Evolutionary conservation across 2,888 invertebrate genomes (phyloP).

Genomic region (Oscheius sp.): DNA sequence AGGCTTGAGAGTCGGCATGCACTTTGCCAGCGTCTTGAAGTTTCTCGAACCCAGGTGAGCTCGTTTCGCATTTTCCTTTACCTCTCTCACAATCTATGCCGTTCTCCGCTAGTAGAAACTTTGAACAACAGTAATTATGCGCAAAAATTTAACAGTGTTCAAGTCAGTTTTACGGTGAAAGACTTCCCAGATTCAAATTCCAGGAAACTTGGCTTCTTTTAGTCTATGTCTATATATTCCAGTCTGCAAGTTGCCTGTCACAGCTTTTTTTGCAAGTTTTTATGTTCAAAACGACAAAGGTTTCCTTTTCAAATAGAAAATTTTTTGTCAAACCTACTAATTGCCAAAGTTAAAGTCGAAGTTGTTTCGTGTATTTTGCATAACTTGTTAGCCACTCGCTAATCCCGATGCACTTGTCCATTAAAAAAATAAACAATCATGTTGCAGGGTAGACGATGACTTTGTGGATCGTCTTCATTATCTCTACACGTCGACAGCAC

Average conservation of each 20-base stretch:
- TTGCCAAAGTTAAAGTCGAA: too few species aligned
- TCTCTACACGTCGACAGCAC: slow-evolving; percentile 72
- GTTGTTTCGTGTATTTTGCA: background rate
- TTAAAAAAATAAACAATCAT: slow-evolving; percentile 13
- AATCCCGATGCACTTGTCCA: background rate
- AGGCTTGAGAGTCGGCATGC: slow-evolving; percentile 72
- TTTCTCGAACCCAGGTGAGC: slow-evolving; percentile 73
- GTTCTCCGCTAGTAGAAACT: background rate
- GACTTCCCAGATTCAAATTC: background rate
- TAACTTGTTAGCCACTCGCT: background rate
- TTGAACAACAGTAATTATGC: too few species aligned
- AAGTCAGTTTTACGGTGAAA: background rate
- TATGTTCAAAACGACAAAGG: too few species aligned
- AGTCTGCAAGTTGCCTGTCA: background rate
- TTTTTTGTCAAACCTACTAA: too few species aligned
- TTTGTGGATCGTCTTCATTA: slow-evolving; percentile 72
- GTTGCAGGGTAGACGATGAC: slow-evolving; percentile 70
- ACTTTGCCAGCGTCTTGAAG: slow-evolving; percentile 72
- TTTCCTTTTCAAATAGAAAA: too few species aligned
- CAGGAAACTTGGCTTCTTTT: background rate
- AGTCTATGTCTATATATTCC: background rate
- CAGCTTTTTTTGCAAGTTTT: too few species aligned
- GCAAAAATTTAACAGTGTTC: background rate
- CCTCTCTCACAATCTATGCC: slow-evolving; percentile 3
- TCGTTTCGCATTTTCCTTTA: background rate